Evolutionary conservation across 2,113 vertebrate genomes (phyloP).

Genomic region (Casuarius casuarius): DNA sequence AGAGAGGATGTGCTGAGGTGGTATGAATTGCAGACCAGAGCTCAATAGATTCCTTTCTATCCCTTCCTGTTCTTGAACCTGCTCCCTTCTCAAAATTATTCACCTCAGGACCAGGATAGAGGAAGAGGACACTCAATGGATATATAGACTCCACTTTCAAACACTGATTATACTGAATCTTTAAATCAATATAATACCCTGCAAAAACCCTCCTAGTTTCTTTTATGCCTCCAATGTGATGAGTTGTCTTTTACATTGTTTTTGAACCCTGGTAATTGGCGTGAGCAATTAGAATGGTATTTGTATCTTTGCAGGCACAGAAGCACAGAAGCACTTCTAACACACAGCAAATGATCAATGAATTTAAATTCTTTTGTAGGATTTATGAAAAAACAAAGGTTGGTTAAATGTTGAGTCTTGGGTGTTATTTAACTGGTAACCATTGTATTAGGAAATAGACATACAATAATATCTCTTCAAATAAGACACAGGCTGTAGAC

Average conservation of each 20-base stretch:
- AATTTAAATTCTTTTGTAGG: background rate
- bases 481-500: background rate
- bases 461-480: background rate
- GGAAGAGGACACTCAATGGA: background rate
- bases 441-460: background rate
- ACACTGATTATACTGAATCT: background rate
- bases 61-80: background rate
- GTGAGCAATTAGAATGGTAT: background rate
- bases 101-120: background rate
- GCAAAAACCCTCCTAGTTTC: background rate
- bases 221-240: background rate
- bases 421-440: slow-evolving; percentile 1
- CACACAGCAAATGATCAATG: background rate
- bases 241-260: background rate
- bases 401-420: slow-evolving; percentile 35
- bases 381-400: slow-evolving; percentile 4
- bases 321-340: slow-evolving; percentile 9
- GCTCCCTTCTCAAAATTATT: background rate
- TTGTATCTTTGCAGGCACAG: background rate
- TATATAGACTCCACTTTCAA: background rate
- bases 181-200: background rate
- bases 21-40: background rate
- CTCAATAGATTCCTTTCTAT: background rate
- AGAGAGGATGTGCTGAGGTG: background rate
- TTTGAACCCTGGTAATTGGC: background rate